Evolutionary conservation across 2,888 invertebrate species (phyloP), one percentile per base, ranked within the genome.

Genomic region (Caenorhabditis sp.): DNA sequence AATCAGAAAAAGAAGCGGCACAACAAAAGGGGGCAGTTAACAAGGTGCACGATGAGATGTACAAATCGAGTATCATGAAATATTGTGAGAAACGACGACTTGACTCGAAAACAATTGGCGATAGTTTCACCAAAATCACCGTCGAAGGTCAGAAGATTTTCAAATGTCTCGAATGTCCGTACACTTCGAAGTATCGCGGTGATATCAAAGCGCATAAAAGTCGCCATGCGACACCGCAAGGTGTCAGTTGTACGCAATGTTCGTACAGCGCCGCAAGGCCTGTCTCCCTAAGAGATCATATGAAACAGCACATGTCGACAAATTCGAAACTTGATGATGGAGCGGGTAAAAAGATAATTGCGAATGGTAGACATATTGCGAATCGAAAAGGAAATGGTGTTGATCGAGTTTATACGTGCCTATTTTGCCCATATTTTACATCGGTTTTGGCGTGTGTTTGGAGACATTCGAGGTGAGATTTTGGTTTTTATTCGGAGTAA

Each of bases 111-210:
- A 55, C 21, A 26, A 23, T 55, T n/a, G 26, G 8, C 6, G 55
- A 55, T 55, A 55, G 26, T 55, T 55, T 55, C 23, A 55, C 24
- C 1, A 24, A 26, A 26, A 55, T 55, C 10, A 17, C 27, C 4
- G 26, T 55, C 6, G 43, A 58, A 31, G 66, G 66, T 2, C 55
- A 53, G 21, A 73, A 69, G 23, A 66, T 61, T 49, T 64, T 71
- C 43, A 68, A 67, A 19, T 79, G 79, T 58, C 54, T 68, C 0
- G 77, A 78, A 31, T 79, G 79, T 43, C 79, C 79, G 14, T 79
- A 79, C 53, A 66, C 62, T 12, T 76, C 79, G 14, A 76, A 76
- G 57, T 76, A 76, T 57, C 75, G 72, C 1, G 77, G 79, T 37
- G 79, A 79, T 53, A 68, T 79, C 60, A 27, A 70, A 23, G 60